Base-by-base conservation (phyloP, 2,797 vertebrate species). In the Arctocebus calabarensis region DNA sequence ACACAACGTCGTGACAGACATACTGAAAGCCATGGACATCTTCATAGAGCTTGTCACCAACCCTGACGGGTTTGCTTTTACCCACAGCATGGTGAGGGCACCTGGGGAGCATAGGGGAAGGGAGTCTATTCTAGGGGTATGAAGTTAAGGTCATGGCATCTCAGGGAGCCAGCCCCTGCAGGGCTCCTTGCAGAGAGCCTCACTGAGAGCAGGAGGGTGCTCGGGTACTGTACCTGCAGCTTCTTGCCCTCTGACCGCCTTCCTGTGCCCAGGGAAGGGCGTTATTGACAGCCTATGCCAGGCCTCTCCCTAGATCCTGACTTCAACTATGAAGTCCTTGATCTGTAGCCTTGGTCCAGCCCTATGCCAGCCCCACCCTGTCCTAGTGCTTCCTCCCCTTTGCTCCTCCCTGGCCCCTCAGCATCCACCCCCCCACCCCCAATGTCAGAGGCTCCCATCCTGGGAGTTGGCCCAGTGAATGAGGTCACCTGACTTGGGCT, bases 1-100 rank as follows among this genome's bases (percentile, higher is more conserved):
- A 93, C 97, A 98, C 45, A 7, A 7, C 0, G 61, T 96, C 0
- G 0, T 99, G 84, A 99, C 98, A 0, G 20, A 94, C 27, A 12
- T 98, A 45, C 95, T 99, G 96, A 96, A 98, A 0, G 83, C 55
- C 70, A 97, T 98, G 98, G 98, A 99, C 96, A 97, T 99, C 97
- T 98, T 98, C 96, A 90, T 99, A 0, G 98, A 98, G 97, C 97
- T 99, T 0, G 6, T 99, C 71, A 94, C 98, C 91, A 99, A 99
- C 90, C 98, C 99, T 0, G 98, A 99, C 0, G 98, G 99, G 79
- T 99, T 98, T 64, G 98, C 97, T 89, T 99, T 95, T 79, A 99
- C 98, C 43, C 98, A 99, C 86, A 98, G 95, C 95, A 97, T 97
- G 0, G 98, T 99, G 97, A 98, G 98, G 83, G 34, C 0, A 8